Percentiles rank a stretch among this genome's conserved stretches.
phyloP scores from a whole-genome alignment of 2,113 vertebrate species.

The Pluvianellus socialis region DNA sequence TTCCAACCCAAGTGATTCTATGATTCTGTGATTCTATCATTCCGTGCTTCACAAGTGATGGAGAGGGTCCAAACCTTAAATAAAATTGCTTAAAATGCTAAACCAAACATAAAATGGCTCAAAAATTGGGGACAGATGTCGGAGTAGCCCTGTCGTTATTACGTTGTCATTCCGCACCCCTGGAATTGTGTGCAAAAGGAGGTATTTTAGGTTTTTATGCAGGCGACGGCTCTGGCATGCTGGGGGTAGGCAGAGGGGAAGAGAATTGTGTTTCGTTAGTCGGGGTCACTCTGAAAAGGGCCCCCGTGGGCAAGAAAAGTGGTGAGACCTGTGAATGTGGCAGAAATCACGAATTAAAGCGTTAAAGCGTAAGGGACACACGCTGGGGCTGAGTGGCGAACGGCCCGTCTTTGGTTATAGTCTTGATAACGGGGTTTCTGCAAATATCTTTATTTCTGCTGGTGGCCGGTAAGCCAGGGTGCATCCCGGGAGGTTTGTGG shows the following conservation, averaged over 20 bases:
- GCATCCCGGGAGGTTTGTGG: not conserved
- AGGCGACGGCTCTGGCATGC: not conserved
- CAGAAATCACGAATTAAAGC: not conserved
- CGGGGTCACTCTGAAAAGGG: not conserved
- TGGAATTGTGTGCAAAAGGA: not conserved
- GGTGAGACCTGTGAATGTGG: not conserved
- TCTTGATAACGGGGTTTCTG: not conserved
- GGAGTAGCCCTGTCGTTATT: fast-evolving
- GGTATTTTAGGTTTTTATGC: not conserved
- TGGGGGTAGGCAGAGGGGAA: not conserved
- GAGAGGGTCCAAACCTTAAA: not conserved
- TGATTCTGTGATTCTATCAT: not conserved
- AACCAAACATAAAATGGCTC: not conserved
- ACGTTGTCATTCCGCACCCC: not conserved
- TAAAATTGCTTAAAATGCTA: not conserved
- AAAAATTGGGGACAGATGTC: fast-evolving
- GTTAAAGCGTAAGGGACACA: no score
- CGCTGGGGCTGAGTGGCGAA: not conserved
- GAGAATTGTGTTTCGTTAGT: not conserved
- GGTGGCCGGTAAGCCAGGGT: fast-evolving
- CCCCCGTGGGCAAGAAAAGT: not conserved
- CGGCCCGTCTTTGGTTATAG: not conserved
- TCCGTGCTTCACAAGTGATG: fast-evolving
- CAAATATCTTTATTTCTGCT: not conserved
- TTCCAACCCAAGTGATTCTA: no score